Evolutionary conservation across 2,113 vertebrate species (phyloP).

Genomic region (Xenopus borealis): DNA sequence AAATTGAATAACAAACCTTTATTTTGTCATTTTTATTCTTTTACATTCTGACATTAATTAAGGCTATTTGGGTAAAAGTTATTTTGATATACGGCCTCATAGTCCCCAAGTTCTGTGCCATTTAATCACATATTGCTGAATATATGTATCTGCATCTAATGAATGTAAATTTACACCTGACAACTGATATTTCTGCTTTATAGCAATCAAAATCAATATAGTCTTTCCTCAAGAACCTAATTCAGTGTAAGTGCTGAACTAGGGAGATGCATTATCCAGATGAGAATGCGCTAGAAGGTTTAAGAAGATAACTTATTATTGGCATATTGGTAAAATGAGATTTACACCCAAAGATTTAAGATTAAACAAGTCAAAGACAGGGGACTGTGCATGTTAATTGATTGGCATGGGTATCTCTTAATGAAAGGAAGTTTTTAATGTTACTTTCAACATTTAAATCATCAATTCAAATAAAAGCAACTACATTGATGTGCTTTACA

Average conservation of each 20-base stretch:
- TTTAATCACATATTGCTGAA: no score
- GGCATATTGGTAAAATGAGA: constrained; percentile 20
- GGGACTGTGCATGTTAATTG: no score
- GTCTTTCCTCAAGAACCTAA: constrained; percentile 26
- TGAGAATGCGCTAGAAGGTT: constrained; percentile 27
- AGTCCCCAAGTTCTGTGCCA: no score
- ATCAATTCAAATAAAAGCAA: no score
- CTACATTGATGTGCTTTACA: no score
- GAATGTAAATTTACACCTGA: constrained; percentile 40
- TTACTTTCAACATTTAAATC: no score
- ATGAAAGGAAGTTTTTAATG: no score
- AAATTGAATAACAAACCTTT: constrained; percentile 32
- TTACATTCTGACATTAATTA: constrained; percentile 16
- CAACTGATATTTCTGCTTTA: constrained; percentile 33
- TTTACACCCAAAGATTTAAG: background rate
- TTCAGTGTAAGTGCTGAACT: constrained; percentile 33
- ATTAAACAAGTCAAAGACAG: background rate
- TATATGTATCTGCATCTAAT: constrained; percentile 23
- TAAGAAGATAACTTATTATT: constrained; percentile 16
- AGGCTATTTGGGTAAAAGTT: background rate
- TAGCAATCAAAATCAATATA: constrained; percentile 30
- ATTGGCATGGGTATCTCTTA: no score
- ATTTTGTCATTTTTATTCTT: constrained; percentile 14
- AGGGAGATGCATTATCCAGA: constrained; percentile 32
- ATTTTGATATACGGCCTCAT: no score